Base-by-base conservation (phyloP, 2,888 invertebrate species). In the Cephalotes varians region DNA sequence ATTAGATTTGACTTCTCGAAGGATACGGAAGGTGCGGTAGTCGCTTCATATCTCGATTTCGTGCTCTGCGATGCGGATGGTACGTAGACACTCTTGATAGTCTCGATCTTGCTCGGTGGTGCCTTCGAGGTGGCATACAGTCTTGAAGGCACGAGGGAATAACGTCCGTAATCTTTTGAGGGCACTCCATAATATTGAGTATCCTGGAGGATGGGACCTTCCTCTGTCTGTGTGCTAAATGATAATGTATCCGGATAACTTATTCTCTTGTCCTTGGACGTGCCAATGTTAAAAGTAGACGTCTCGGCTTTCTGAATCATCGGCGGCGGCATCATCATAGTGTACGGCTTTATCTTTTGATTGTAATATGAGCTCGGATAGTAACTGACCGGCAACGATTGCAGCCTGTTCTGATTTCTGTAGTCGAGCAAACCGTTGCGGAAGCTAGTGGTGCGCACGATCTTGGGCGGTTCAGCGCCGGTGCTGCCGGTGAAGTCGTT, bases 241-340 rank as follows among this genome's bases (percentile, higher is more conserved):
- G 88, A 90, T 1, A 73, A 85, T 7, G 76, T 62, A 54, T 85
- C 88, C 15, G 28, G 81, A 76, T 80, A 86, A 15, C 72, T 82
- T 9, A 67, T 54, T 21, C 86, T 51, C 51, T 87, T 91, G 15
- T 88, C 89, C 71, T 88, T 87, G 21, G 85, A 54, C 18, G 37
- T 3, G 7, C 65, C 60, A n/a, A 44, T 40, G 51, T 84, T 84
- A 54, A 69, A 86, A 44, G 85, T 62, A 83, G 84, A 37, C 83
- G 87, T 58, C 86, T 90, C 80, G 86, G 84, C 37, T 44, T 91
- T 91, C 4, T 95, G 95, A 0, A 95, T 95, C 47, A 96, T 95
- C 1, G 97, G 97, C 15, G 97, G 97, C 18, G 97, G 97, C 83
- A 97, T 96, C 80, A 97, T 95, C 92, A 97, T 96, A 0, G 97